Conservation (phyloP, 2,113 vertebrate species). For the Crotalus viridis region DNA sequence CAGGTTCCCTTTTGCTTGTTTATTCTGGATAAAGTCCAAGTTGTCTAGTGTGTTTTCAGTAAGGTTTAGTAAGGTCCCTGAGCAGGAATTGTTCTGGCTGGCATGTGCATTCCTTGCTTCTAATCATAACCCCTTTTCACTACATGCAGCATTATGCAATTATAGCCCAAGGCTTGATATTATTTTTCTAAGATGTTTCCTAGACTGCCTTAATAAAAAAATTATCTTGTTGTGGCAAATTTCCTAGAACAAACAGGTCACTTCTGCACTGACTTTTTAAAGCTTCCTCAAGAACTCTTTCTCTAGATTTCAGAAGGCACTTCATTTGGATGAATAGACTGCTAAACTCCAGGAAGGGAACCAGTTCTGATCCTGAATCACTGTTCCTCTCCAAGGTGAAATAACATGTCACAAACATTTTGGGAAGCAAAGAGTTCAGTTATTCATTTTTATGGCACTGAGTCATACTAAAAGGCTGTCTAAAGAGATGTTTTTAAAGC, state of each 20-base stretch:
- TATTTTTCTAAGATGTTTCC: neutral
- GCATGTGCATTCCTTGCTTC: conserved; percentile 3
- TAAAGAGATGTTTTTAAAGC: neutral
- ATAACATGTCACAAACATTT: neutral
- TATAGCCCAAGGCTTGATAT: neutral
- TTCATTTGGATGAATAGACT: neutral
- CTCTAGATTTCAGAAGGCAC: neutral
- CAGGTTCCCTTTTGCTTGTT: neutral
- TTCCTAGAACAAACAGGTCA: neutral
- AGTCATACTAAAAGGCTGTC: neutral
- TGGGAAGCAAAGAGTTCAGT: neutral
- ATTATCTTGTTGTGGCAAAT: conserved; percentile 7
- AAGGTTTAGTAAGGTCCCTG: neutral
- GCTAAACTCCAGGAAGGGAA: neutral
- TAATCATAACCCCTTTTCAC: neutral
- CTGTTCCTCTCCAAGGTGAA: neutral
- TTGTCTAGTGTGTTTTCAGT: neutral
- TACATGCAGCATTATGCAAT: neutral
- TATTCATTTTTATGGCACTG: neutral
- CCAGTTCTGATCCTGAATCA: neutral
- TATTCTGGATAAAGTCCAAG: neutral
- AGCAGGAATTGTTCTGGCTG: neutral
- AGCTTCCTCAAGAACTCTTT: neutral
- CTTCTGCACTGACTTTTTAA: neutral
- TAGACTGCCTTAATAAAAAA: neutral